phyloP scores from a whole-genome alignment of 2,797 vertebrate species.

The Eremophila alpestris region DNA sequence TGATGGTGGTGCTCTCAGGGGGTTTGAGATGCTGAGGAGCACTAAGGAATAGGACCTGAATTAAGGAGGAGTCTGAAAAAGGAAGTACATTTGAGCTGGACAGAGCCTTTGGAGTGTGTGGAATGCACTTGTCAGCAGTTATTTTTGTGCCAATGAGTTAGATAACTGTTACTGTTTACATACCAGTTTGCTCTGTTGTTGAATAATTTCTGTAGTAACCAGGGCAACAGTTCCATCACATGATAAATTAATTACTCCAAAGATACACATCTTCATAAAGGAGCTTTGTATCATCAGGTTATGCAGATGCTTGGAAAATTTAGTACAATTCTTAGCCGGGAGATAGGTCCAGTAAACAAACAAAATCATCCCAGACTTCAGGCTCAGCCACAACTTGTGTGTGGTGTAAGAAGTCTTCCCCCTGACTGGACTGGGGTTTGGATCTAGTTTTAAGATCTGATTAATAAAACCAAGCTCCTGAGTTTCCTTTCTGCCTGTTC shows the following conservation, averaged over 20 bases:
- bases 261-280: constrained; percentile 27
- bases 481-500: background rate
- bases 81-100: background rate
- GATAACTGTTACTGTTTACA: constrained; percentile 71
- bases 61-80: background rate
- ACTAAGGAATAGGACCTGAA: background rate
- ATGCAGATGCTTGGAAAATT: background rate
- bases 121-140: constrained; percentile 68
- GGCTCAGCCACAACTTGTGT: background rate
- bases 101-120: constrained; percentile 34
- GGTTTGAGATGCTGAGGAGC: background rate
- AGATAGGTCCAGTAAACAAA: background rate
- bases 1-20: background rate
- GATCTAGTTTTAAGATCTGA: background rate
- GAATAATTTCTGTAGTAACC: constrained; percentile 58
- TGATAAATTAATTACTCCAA: constrained; percentile 16
- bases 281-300: background rate
- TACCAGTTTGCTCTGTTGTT: constrained; percentile 67
- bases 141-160: constrained; percentile 61
- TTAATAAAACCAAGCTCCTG: background rate
- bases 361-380: background rate
- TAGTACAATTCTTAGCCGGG: background rate
- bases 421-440: background rate
- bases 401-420: background rate
- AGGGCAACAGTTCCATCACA: constrained; percentile 23